Evolutionary conservation across 2,113 vertebrate genomes (phyloP).

Genomic region (Ia io): DNA sequence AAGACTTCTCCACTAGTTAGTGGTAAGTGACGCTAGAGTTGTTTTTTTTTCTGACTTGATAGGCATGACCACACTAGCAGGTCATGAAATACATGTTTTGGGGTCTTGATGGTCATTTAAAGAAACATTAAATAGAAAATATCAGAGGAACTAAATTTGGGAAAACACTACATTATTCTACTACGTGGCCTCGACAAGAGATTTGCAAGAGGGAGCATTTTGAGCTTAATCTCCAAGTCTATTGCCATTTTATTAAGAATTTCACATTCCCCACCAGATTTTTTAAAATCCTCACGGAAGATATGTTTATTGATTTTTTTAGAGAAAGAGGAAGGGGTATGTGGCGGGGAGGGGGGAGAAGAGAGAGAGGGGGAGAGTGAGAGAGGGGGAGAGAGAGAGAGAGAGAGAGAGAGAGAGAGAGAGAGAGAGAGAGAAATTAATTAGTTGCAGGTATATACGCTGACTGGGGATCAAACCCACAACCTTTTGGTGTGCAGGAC

Average conservation of each 20-base stretch:
- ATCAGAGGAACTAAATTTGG: background rate
- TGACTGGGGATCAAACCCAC: background rate
- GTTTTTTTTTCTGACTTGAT: background rate
- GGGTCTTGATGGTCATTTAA: background rate
- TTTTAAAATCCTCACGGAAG: background rate
- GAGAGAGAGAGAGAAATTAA: too few relatives aligned
- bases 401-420: too few relatives aligned
- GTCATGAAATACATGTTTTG: background rate
- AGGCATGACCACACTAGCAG: background rate
- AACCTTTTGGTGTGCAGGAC: background rate
- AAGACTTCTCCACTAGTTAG: background rate
- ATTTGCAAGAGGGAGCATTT: background rate
- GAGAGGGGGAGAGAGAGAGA: too few relatives aligned
- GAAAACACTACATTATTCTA: background rate
- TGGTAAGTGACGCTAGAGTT: background rate
- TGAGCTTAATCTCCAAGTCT: background rate
- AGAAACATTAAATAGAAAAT: slow-evolving; percentile 29
- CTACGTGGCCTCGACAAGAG: background rate
- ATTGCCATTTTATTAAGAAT: background rate
- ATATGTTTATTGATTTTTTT: background rate
- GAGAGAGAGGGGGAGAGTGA: too few relatives aligned
- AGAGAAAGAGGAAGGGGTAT: background rate
- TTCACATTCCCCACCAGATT: background rate
- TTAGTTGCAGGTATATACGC: background rate
- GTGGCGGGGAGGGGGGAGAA: too few relatives aligned